phyloP scores from a whole-genome alignment of 2,797 vertebrate species.

The Acanthis flammea region DNA sequence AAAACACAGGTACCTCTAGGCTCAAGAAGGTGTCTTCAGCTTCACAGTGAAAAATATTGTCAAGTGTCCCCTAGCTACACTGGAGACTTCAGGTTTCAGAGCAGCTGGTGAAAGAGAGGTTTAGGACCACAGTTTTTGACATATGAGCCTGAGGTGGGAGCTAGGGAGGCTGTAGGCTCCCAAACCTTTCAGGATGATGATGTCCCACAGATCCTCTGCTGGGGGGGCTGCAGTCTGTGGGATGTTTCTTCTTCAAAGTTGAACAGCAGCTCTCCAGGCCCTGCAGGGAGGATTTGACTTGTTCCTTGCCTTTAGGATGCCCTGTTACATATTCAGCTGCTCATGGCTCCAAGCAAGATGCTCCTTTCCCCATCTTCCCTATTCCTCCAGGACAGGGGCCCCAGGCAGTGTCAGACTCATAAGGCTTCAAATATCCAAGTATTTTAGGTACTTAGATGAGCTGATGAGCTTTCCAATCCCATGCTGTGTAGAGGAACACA shows the following conservation, averaged over 20 bases:
- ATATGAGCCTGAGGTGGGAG: not conserved
- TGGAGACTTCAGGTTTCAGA: not conserved
- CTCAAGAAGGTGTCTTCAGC: accelerated
- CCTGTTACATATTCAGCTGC: not conserved
- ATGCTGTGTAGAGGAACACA: not conserved
- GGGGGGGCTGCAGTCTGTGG: not conserved
- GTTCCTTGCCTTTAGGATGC: not conserved
- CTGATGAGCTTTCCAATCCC: not conserved
- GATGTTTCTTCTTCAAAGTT: not conserved
- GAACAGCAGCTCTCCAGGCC: not conserved
- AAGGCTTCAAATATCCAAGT: not conserved
- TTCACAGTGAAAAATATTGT: not conserved
- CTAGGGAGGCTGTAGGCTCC: not conserved
- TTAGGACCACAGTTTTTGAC: not conserved
- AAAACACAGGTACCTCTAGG: not conserved
- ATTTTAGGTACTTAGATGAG: not conserved
- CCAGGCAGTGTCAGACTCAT: not conserved
- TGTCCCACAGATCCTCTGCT: not conserved
- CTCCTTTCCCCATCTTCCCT: not conserved
- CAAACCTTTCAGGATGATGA: not conserved
- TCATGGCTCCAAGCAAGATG: not conserved
- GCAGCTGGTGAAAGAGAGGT: not conserved
- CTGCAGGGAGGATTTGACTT: not conserved
- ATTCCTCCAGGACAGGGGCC: not conserved
- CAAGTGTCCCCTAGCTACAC: not conserved